A percentile compares a stretch with the other conserved stretches of the same genome.
These are phyloP conservation scores for Irena cyanogastra DNA, from an alignment of 2,113 vertebrate genomes.

Conservation along the genomic window DNA sequence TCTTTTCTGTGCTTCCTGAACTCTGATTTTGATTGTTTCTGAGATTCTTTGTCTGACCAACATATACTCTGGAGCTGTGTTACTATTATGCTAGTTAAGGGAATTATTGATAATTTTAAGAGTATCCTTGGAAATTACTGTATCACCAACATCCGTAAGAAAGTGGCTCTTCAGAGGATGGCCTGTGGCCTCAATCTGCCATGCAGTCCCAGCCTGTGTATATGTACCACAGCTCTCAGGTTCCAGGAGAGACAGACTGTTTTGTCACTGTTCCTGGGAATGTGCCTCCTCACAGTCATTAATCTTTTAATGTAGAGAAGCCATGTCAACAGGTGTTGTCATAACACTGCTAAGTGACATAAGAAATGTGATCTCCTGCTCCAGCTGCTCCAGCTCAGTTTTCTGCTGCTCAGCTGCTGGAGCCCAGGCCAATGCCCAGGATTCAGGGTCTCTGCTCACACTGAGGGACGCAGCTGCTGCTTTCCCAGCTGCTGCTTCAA, in stretches of 20 bases:
- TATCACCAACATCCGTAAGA: background rate
- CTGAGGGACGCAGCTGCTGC: background rate
- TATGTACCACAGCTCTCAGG: background rate
- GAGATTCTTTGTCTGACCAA: background rate
- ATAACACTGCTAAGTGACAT: background rate
- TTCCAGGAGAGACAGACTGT: background rate
- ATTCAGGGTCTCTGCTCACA: background rate
- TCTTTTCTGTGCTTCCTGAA: background rate
- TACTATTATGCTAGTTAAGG: background rate
- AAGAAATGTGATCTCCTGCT: background rate
- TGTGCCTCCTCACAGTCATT: background rate
- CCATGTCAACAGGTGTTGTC: background rate
- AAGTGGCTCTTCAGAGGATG: background rate
- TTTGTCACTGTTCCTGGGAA: background rate
- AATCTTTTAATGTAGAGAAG: background rate
- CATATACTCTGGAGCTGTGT: background rate
- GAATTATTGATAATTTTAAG: background rate
- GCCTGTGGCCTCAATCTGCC: background rate
- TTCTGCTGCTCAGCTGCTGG: background rate
- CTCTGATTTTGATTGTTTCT: background rate
- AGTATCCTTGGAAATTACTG: background rate
- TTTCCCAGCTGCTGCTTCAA: background rate
- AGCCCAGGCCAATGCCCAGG: background rate
- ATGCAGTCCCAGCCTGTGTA: accelerated
- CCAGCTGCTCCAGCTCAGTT: background rate